Evolutionary conservation across 2,888 invertebrate species (phyloP).

Genomic region (Plagiodera versicolora): DNA sequence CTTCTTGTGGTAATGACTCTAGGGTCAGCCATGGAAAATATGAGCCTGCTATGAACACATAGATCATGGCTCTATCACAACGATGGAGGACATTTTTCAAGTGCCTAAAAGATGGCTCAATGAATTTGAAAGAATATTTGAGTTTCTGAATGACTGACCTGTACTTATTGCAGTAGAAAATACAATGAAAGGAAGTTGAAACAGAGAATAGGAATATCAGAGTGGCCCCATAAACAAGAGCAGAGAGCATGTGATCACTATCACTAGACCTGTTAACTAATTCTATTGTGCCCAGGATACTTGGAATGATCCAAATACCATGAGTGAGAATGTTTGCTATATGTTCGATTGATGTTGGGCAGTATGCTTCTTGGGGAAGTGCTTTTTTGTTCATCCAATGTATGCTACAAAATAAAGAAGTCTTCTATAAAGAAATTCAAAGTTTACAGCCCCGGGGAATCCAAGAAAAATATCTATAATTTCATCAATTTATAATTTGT

Average conservation of each 20-base stretch:
- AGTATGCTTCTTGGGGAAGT: conserved; percentile 75
- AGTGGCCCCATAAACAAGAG: conserved; percentile 84
- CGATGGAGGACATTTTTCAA: conserved; percentile 88
- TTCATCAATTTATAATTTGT: no score
- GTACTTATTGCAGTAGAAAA: conserved; percentile 72
- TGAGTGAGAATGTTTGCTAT: conserved; percentile 91
- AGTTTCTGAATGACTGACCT: conserved; percentile 52
- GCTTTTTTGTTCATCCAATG: conserved; percentile 82
- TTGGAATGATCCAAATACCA: conserved; percentile 86
- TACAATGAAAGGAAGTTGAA: conserved; percentile 88
- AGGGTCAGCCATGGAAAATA: conserved; percentile 95
- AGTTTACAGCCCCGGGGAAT: no score
- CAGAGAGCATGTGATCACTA: conserved; percentile 76
- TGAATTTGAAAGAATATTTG: neutral
- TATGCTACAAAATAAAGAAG: conserved; percentile 43
- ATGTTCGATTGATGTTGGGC: conserved; percentile 87
- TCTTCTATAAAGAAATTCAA: no score
- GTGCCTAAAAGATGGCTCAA: conserved; percentile 55
- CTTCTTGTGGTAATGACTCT: conserved; percentile 66
- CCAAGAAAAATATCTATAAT: no score
- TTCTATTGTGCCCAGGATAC: conserved; percentile 75
- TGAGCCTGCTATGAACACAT: conserved; percentile 96
- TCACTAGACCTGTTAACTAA: conserved; percentile 74
- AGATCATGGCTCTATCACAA: conserved; percentile 95
- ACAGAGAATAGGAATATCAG: conserved; percentile 83